Conservation (phyloP, 2,113 vertebrate species). For the Mastomys coucha region DNA sequence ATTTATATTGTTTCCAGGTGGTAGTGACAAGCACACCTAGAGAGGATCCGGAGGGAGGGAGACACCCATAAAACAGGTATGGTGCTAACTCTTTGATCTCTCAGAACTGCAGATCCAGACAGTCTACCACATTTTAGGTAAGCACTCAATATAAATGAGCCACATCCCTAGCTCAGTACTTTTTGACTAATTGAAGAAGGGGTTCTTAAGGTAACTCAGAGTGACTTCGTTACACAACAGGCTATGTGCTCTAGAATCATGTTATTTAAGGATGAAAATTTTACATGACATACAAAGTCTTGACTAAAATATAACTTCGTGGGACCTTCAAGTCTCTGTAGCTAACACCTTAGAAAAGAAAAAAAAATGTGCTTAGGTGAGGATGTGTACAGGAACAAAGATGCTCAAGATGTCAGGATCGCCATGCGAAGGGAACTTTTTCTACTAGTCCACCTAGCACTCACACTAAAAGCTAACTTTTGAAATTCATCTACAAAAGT, state of each 20-base stretch:
- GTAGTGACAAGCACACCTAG: background rate
- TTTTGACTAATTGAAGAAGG: background rate
- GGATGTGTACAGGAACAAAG: background rate
- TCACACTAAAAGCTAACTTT: background rate
- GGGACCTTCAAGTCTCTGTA: background rate
- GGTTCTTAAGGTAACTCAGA: background rate
- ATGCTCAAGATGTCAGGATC: background rate
- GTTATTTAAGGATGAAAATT: background rate
- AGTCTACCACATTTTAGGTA: background rate
- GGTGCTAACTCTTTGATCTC: background rate
- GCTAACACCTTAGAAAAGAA: background rate
- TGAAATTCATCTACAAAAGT: conserved; percentile 3
- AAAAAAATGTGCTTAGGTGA: background rate
- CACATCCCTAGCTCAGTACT: background rate
- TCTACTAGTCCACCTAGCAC: background rate
- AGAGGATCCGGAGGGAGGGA: too few relatives aligned
- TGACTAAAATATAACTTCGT: background rate
- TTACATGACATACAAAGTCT: background rate
- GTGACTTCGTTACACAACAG: background rate
- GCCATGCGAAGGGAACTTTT: background rate
- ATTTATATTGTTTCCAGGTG: background rate
- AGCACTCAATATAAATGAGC: background rate
- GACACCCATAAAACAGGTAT: background rate
- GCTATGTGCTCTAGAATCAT: background rate
- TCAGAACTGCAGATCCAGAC: background rate